Base-by-base conservation (phyloP, 2,113 vertebrate species). In the Argyrosomus japonicus region DNA sequence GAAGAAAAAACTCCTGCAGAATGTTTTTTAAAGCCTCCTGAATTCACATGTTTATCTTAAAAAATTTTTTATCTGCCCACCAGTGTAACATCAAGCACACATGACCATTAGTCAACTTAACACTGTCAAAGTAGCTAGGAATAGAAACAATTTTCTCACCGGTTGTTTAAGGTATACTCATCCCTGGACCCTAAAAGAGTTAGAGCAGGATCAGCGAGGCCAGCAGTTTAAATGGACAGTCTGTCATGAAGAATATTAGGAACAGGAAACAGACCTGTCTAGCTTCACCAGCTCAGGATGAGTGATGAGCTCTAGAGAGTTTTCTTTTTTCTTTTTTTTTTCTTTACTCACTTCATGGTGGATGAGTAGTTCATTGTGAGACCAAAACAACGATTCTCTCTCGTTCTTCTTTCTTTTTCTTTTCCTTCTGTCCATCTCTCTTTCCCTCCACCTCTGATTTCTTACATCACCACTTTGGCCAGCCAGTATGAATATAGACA, bases 171-270 rank as follows among this genome's bases (percentile, higher is more conserved):
- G 56, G 77, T 75, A 80, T 77, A 78, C 77, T 89, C 77, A 68
- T 90, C 75, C 82, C 81, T 70, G 82, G 68, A 78, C 64, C 70
- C 77, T 89, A 86, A 81, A 90, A 88, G 86, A 91, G 88, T 92
- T 92, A 82, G 88, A 87, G 84, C 86, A 84, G 83, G 88, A 88
- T 91, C 89, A 89, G 89, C 32, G 25, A 86, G 87, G 89, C 83
- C 84, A 89, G 82, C 89, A 80, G 75, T 85, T 87, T 84, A 91
- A 95, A 90, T 85, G 91, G 93, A 94, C 94, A 93, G 90, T 93
- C 91, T 95, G 94, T 95, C 94, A 94, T 75, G 83, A 88, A 83
- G 86, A 88, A 95, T 95, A 95, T 94, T 92, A 93, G 86, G 81
- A 92, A 88, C 86, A 89, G 93, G 89, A 94, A 92, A 91, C 91